Evolutionary conservation across 2,797 vertebrate species (phyloP).

Genomic region (Orientallactaga sibirica): DNA sequence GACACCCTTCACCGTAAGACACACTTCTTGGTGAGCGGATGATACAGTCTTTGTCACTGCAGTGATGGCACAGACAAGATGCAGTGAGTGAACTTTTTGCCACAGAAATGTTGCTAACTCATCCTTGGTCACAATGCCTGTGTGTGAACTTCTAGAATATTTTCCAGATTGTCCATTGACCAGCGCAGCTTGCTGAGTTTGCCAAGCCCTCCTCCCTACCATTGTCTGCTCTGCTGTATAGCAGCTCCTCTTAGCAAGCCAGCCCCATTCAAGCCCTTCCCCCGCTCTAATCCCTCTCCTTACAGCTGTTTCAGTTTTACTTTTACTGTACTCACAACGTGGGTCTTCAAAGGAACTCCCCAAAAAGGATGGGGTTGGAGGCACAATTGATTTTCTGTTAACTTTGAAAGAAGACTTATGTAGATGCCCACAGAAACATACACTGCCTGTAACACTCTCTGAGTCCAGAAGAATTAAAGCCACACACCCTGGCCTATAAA

Average conservation of each 20-base stretch:
- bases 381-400: constrained; percentile 67
- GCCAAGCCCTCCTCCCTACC: background rate
- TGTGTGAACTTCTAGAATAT: constrained; percentile 32
- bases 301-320: constrained; percentile 1
- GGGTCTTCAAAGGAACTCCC: constrained; percentile 56
- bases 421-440: constrained; percentile 46
- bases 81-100: constrained; percentile 27
- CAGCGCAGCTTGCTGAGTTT: constrained; percentile 7
- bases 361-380: constrained; percentile 37
- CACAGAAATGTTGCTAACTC: background rate
- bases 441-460: constrained; percentile 34
- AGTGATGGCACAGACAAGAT: constrained; percentile 5
- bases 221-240: background rate
- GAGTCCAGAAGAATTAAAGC: constrained; percentile 79
- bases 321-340: constrained; percentile 22
- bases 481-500: constrained; percentile 70
- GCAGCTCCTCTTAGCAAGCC: constrained; percentile 15
- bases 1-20: background rate
- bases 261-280: background rate
- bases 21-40: background rate
- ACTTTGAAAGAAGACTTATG: constrained; percentile 67
- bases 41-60: background rate
- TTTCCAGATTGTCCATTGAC: constrained; percentile 43
- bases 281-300: background rate
- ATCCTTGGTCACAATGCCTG: background rate